These are phyloP conservation scores for Rotaria macrura DNA, from an alignment of 2,888 invertebrate genomes.

Conservation along the genomic window DNA sequence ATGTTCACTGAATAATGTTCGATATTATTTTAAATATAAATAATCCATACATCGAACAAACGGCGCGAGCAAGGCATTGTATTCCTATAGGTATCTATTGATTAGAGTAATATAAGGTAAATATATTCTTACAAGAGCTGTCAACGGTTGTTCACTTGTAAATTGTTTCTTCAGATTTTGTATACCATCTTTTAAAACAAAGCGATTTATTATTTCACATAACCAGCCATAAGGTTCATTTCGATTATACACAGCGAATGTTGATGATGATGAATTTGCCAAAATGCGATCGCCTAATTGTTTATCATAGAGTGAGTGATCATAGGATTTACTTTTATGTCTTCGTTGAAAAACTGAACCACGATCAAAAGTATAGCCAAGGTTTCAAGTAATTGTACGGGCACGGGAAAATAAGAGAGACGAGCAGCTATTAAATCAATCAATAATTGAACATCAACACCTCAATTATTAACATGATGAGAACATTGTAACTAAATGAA, in stretches of 20 bases:
- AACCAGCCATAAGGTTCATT: constrained; percentile 51
- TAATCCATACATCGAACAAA: constrained; percentile 50
- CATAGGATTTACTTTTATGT: neutral
- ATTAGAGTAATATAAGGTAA: neutral
- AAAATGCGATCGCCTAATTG: constrained; percentile 31
- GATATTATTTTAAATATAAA: constrained; percentile 44
- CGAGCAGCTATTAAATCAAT: constrained; percentile 49
- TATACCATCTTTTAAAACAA: constrained; percentile 51
- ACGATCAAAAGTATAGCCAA: constrained; percentile 50
- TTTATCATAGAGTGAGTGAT: constrained; percentile 19
- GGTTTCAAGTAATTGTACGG: constrained; percentile 45
- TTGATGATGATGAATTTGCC: constrained; percentile 33
- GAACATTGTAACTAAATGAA: constrained; percentile 49
- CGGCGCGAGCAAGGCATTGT: constrained; percentile 50
- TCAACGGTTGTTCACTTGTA: constrained; percentile 42
- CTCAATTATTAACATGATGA: constrained; percentile 51
- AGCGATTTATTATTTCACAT: constrained; percentile 51
- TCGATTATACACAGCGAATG: constrained; percentile 27
- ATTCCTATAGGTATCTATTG: constrained; percentile 40
- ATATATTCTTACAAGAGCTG: constrained; percentile 42
- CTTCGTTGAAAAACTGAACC: constrained; percentile 50
- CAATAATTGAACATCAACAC: constrained; percentile 51
- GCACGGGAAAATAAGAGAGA: constrained; percentile 47
- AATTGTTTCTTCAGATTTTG: constrained; percentile 44
- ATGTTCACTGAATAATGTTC: constrained; percentile 46